phyloP scores from a whole-genome alignment of 2,888 invertebrate species.

The Pyralis farinalis region DNA sequence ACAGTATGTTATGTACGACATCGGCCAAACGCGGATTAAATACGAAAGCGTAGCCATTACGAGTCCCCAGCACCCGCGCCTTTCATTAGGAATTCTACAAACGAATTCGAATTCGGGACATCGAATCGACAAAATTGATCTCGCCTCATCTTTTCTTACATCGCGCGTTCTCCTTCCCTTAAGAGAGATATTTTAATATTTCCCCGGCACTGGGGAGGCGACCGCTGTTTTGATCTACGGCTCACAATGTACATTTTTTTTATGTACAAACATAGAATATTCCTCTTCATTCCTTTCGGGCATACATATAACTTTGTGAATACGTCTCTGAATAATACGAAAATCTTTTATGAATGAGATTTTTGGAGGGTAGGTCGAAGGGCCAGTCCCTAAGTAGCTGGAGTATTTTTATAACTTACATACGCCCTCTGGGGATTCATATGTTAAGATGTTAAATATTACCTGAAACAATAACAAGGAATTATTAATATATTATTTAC shows the following conservation, averaged over 20 bases:
- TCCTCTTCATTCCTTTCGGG: conserved; percentile 44
- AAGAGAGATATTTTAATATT: conserved; percentile 70
- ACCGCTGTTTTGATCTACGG: conserved; percentile 69
- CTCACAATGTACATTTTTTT: conserved; percentile 52
- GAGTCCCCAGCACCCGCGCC: conserved; percentile 52
- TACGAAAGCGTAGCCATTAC: conserved; percentile 63
- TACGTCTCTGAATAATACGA: conserved; percentile 49
- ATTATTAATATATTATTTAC: conserved; percentile 23
- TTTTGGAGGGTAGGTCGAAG: conserved; percentile 30
- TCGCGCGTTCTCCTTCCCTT: conserved; percentile 57
- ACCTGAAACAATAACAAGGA: conserved; percentile 55
- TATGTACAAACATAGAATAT: conserved; percentile 49
- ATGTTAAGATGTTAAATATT: conserved; percentile 37
- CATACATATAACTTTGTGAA: conserved; percentile 54
- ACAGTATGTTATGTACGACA: conserved; percentile 36
- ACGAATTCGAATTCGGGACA: conserved; percentile 77
- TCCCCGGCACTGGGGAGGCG: conserved; percentile 46
- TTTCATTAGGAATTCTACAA: conserved; percentile 71
- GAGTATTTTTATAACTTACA: conserved; percentile 44
- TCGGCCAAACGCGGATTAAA: conserved; percentile 60
- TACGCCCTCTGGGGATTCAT: conserved; percentile 24
- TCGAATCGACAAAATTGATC: conserved; percentile 75
- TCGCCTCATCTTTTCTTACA: conserved; percentile 69
- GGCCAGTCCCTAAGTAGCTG: conserved; percentile 28
- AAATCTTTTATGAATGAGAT: conserved; percentile 56